A percentile compares a stretch with the other conserved stretches of the same genome.
These are phyloP conservation scores for Gymnocheta viridis DNA, from an alignment of 2,888 invertebrate species.

Conservation along the genomic window DNA sequence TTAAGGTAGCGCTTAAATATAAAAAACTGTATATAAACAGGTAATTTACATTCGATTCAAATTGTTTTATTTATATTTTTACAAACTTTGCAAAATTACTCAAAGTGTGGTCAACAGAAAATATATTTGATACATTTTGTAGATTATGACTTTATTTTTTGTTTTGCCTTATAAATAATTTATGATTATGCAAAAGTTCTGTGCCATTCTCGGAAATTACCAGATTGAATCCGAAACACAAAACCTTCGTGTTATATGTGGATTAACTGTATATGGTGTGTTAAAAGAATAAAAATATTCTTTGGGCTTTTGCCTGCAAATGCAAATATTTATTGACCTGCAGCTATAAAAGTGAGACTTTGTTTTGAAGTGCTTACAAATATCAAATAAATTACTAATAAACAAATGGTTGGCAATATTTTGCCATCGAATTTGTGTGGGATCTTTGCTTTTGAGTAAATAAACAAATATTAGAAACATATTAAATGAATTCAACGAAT, in stretches of 20 bases:
- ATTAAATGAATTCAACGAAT: background rate
- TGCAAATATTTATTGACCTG: background rate
- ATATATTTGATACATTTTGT: too few relatives aligned
- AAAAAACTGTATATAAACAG: too few relatives aligned
- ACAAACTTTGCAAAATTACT: too few relatives aligned
- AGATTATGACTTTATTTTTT: too few relatives aligned
- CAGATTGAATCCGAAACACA: too few relatives aligned
- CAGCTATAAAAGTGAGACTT: background rate
- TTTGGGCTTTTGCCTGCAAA: background rate
- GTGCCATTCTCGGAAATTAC: too few relatives aligned
- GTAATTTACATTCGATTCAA: too few relatives aligned
- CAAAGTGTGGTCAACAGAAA: too few relatives aligned
- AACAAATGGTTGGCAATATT: background rate
- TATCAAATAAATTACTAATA: constrained; percentile 1
- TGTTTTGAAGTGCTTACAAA: background rate
- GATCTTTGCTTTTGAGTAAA: background rate
- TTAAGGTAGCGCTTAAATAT: too few relatives aligned
- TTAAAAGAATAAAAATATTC: background rate
- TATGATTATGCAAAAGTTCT: too few relatives aligned
- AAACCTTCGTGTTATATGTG: background rate
- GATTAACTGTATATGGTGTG: background rate
- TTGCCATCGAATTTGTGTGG: background rate
- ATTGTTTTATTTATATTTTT: too few relatives aligned
- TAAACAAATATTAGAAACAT: background rate
- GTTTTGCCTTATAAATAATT: too few relatives aligned